phyloP scores from a whole-genome alignment of 2,113 vertebrate genomes.

The Psittacula cyanocephala region DNA sequence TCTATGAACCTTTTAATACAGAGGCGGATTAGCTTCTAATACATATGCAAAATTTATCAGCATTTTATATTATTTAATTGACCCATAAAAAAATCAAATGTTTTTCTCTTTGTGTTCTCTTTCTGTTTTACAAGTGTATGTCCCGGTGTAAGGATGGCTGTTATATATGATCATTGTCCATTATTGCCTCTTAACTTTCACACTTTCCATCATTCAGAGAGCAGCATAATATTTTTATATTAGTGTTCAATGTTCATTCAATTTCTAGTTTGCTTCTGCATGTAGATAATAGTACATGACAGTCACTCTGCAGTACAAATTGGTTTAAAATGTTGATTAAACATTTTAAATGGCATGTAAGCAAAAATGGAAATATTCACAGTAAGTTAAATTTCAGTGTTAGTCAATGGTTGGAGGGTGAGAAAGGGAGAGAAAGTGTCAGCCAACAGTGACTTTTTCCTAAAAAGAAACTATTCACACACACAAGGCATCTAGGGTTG shows the following conservation, averaged over 20 bases:
- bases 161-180: background rate
- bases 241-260: background rate
- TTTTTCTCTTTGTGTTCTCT: background rate
- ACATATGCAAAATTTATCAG: background rate
- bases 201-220: background rate
- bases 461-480: background rate
- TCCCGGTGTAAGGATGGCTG: background rate
- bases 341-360: background rate
- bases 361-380: background rate
- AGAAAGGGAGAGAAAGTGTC: background rate
- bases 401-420: background rate
- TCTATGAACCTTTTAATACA: background rate
- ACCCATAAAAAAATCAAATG: background rate
- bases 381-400: background rate
- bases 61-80: background rate
- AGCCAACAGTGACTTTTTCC: background rate
- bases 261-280: background rate
- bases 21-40: background rate
- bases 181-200: background rate
- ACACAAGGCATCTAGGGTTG: background rate
- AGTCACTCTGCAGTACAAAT: background rate
- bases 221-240: background rate
- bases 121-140: background rate
- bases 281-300: background rate
- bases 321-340: background rate